Base-by-base conservation (phyloP, 2,797 vertebrate species). In the Sebastolobus alascanus region DNA sequence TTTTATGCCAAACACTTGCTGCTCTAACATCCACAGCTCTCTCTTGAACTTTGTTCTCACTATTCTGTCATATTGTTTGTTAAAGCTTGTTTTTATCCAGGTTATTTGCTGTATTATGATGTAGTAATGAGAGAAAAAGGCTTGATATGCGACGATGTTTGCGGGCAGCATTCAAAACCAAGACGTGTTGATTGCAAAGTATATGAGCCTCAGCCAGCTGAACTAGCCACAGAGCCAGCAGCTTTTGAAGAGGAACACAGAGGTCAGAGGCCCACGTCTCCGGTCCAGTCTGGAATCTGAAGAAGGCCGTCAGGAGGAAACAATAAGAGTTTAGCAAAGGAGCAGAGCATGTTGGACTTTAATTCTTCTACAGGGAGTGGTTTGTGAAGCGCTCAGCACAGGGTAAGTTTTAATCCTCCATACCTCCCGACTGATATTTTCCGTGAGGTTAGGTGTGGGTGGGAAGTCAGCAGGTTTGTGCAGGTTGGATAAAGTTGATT, bases 381-480 rank as follows among this genome's bases (percentile, higher is more conserved):
- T 78, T 69, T 71, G 54, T 25, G 75, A 67, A 59, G 69, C 43
- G 0, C 29, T 63, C 66, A 46, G 67, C 67, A 7, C 72, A 29
- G 82, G 72, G 82, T 86, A 22, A 82, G 84, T 84, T 63, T 79
- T 68, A 83, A 70, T 73, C 79, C 81, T 73, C 16, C 18, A 5
- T 25, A 52, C 25, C 27, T 64, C 31, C 33, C 8, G 56, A 77
- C 56, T 72, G 76, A 78, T 60, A 11, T 75, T 79, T 87, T 77
- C 40, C 6, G 4, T 75, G 50, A 63, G 67, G 14, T 59, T 18
- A n/a, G 50, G 38, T 69, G 40, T 46, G 12, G 38, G 58, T 18
- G 64, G 72, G 35, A 33, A 63, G 33, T 63, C 73, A 65, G 82
- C 84, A 73, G 72, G 73, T 85, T 77, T 2, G 11, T 68, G 79